Percentiles rank a stretch among this genome's conserved stretches.
Evolutionary conservation across 2,888 invertebrate species (phyloP).

Genomic region (Taphrorychus bicolor): DNA sequence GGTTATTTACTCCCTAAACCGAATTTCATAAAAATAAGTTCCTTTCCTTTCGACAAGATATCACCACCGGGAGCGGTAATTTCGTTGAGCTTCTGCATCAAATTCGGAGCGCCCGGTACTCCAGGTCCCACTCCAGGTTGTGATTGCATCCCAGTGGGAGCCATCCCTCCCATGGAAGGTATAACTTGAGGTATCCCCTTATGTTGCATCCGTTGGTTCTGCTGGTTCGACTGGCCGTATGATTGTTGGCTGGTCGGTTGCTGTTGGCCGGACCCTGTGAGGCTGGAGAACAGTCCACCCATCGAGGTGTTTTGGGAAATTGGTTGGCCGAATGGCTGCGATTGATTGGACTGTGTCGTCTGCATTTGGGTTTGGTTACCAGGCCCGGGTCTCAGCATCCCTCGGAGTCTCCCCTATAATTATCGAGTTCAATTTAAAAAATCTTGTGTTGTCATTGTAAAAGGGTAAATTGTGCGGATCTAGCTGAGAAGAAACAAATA

Average conservation of each 20-base stretch:
- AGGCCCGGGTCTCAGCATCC: constrained; percentile 64
- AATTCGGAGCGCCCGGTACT: constrained; percentile 69
- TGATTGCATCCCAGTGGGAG: constrained; percentile 63
- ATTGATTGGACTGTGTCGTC: constrained; percentile 39
- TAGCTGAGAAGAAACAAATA: too few relatives aligned
- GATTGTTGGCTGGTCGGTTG: constrained; percentile 51
- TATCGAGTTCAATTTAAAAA: too few relatives aligned
- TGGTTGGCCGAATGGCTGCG: constrained; percentile 33
- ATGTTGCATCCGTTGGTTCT: constrained; percentile 50
- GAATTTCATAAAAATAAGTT: constrained; percentile 93
- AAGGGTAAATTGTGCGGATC: too few relatives aligned
- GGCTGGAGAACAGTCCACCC: constrained; percentile 47
- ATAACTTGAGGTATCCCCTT: constrained; percentile 60
- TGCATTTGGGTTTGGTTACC: constrained; percentile 56
- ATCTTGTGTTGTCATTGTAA: too few relatives aligned
- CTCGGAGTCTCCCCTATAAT: constrained; percentile 69
- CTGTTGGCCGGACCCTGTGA: constrained; percentile 46
- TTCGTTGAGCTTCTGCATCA: constrained; percentile 89
- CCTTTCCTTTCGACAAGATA: constrained; percentile 91
- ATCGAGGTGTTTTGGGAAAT: constrained; percentile 47
- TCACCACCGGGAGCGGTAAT: constrained; percentile 90
- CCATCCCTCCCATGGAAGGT: constrained; percentile 54
- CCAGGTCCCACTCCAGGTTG: constrained; percentile 55
- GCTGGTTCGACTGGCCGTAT: constrained; percentile 55
- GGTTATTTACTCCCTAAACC: constrained; percentile 75